Base-by-base conservation (phyloP, 2,113 vertebrate species). In the Prochilodus magdalenae region DNA sequence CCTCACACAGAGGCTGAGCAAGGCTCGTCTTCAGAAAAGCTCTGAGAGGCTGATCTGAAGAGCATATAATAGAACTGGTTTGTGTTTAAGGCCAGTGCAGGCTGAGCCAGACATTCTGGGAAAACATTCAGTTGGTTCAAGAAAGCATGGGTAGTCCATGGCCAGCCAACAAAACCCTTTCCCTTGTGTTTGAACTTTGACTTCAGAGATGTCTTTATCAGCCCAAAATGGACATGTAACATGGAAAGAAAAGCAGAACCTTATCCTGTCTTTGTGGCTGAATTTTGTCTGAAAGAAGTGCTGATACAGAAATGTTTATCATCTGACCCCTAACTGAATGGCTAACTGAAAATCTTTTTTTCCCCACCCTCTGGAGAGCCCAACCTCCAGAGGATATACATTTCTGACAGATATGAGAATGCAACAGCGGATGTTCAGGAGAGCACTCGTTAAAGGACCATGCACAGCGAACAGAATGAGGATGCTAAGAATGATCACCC, bases 381-480 rank as follows among this genome's bases (percentile, higher is more conserved):
- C 92, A 93, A 88, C 92, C 90, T 93, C 93, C 90, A 92, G 89
- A 85, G 86, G 85, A 77, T 53, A 22, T 69, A 77, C 59, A 67
- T 67, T 70, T 83, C 73, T 79, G 79, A 86, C 83, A 82, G 14
- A 73, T 84, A 86, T 26, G 77, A 80, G 55, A 76, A 78, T 62
- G 77, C 20, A 49, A 81, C 85, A 84, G 55, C 36, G 22, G 24
- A 60, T 26, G 57, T 60, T 26, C 57, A 60, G 24, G n/a, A 60
- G 57, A 60, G 22, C 22, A 60, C 24, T 60, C 22, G 10, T 60
- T 36, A 16, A 70, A 60, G 24, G 53, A 59, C 36, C 59, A 8
- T 70, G 51, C 33, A 29, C 63, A 14, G 62, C 5, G 62, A 72
- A 63, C 22, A 13, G 36, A 55, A 57, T 18, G 15, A 83, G 4